Conservation (phyloP, 2,797 vertebrate genomes). For the Anas bernieri region DNA sequence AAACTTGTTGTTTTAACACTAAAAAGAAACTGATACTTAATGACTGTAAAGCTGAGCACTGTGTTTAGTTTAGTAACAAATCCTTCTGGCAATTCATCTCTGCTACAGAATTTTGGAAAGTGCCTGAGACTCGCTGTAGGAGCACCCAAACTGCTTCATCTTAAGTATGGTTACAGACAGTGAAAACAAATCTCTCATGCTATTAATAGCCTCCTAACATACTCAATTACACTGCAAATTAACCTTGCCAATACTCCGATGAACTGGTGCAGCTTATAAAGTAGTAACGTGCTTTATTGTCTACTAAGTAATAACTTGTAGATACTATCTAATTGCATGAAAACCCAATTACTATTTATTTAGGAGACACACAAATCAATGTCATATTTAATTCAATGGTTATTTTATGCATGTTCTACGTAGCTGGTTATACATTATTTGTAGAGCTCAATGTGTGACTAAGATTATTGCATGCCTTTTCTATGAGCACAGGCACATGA, state of each 20-base stretch:
- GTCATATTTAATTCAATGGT: neutral
- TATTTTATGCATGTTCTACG: neutral
- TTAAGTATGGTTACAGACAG: neutral
- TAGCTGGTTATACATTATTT: neutral
- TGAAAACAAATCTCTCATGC: neutral
- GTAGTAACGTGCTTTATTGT: neutral
- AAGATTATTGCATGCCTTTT: neutral
- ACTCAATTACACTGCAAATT: neutral
- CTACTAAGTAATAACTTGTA: neutral
- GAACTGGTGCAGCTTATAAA: neutral
- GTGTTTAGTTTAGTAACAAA: neutral
- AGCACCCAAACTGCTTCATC: neutral
- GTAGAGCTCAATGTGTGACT: neutral
- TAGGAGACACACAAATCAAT: neutral
- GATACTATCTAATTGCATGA: neutral
- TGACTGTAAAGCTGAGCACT: neutral
- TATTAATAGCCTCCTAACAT: neutral
- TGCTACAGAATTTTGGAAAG: slow-evolving; percentile 22
- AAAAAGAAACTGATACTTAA: neutral
- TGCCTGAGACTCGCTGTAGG: neutral
- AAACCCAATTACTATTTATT: neutral
- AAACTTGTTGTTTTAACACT: neutral
- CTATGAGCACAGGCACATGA: neutral
- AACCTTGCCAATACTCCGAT: neutral
- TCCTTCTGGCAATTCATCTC: slow-evolving; percentile 1